Evolutionary conservation across 1,140 invertebrate genomes (phyloP).

Genomic region (Diorhabda carinulata): DNA sequence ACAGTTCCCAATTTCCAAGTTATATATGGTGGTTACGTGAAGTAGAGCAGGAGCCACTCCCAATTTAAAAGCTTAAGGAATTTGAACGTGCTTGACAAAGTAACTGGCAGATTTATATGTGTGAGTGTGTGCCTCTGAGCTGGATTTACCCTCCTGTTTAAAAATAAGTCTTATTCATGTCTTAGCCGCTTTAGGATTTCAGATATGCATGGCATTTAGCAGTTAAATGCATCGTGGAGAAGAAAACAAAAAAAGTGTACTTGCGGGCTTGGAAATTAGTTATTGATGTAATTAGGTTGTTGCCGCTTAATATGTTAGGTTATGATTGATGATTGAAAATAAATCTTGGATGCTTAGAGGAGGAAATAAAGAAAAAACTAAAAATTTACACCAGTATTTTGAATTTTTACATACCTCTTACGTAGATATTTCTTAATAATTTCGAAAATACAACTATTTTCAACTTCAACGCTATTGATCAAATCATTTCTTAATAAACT

Average conservation of each 20-base stretch:
- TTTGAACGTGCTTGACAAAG: constrained; percentile 14
- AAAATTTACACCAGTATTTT: background rate
- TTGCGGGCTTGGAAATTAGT: background rate
- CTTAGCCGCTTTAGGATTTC: background rate
- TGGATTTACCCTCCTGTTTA: constrained; percentile 13
- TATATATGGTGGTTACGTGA: background rate
- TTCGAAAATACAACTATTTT: too few species aligned
- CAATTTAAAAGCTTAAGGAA: background rate
- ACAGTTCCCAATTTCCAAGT: too few species aligned
- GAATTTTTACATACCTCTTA: too few species aligned
- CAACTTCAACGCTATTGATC: too few species aligned
- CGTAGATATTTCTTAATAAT: too few species aligned
- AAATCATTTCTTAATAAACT: too few species aligned
- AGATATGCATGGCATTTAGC: constrained; percentile 8
- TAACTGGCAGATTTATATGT: constrained; percentile 13
- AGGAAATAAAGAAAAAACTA: background rate
- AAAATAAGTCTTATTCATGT: constrained; percentile 14
- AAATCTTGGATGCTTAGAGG: background rate
- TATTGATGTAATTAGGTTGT: background rate
- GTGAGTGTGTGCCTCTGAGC: constrained; percentile 6
- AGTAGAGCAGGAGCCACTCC: background rate
- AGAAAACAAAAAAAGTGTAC: background rate
- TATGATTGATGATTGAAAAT: background rate
- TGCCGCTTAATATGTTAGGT: background rate
- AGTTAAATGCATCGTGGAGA: background rate